Evolutionary conservation across 2,113 vertebrate species (phyloP), one percentile per base, ranked within the genome.

Genomic region (Pelecanoides urinatrix): DNA sequence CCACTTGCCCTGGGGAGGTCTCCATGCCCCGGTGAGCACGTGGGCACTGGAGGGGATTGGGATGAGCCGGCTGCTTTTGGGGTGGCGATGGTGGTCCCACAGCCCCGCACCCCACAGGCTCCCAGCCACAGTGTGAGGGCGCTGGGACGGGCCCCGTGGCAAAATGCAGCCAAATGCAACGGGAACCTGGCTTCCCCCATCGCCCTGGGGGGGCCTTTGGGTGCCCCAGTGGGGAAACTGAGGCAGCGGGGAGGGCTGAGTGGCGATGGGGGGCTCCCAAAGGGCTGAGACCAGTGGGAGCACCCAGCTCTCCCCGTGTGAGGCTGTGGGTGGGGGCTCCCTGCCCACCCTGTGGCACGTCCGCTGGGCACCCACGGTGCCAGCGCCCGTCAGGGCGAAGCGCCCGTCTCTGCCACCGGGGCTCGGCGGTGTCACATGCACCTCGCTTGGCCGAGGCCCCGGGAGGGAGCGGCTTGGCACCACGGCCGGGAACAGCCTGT

Each of bases 91-190:
- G 40, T 52, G 45, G 21, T 67, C 23, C 61, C 0, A 0, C 25
- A 18, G 34, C 70, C 32, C 25, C 3, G 6, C 16, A 15, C 18
- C 30, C 44, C 6, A 0, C 12, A 21, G 27, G 55, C 20, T 34
- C n/a, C 1, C 1, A 26, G 68, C 38, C 17, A 1, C 0, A 4
- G 25, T 3, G 4, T 0, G 0, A 13, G 19, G n/a, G 11, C 7
- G 8, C n/a, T 63, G 62, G 52, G 50, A 13, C 2, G 13, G 26
- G 23, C 21, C 6, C 26, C 6, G 2, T 50, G 56, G 40, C 74
- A 36, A 50, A 40, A 22, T 3, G 23, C n/a, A 50, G n/a, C 56
- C 17, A 16, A 20, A 36, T 16, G 26, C 44, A 4, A 4, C 15
- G n/a, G 29, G 40, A 29, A 0, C 30, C 44, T 7, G 52, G 25